Evolutionary conservation across 2,113 vertebrate genomes (phyloP), one percentile per base, ranked within the genome.

Genomic region (Lutjanus erythropterus): DNA sequence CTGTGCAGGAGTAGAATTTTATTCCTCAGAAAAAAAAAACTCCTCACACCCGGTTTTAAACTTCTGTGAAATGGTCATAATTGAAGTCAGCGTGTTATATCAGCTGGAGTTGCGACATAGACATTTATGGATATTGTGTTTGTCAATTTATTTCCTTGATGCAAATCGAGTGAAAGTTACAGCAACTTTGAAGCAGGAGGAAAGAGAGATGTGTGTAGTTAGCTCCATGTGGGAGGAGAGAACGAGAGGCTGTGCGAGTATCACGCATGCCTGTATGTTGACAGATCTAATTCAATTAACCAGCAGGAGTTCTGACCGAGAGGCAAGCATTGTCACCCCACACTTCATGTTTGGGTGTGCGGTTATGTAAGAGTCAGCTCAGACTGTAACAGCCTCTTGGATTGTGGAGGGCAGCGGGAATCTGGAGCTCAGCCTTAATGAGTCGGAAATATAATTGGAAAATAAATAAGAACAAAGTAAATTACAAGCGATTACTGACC

Each of bases 201-300:
- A 31, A 21, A 41, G 52, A 77, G 21, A 39, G 47, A 60, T 1
- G 1, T 39, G 23, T 27, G 25, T 23, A 18, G 19, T 46, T 29
- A 59, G 35, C 12, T 27, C 9, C 4, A 44, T 37, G 52, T n/a
- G 19, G 27, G 55, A 27, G 49, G 31, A 60, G 31, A 27, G n/a
- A 52, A 64, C 16, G 16, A 18, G 23, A 18, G 4, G 3, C 46
- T 71, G 37, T n/a, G 9, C 55, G 44, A 55, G 27, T 25, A 23
- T 60, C 10, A 46, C 39, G 27, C 37, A 23, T 47, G 50, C 39
- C 31, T 75, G 21, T 58, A 71, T 71, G 37, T 73, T 62, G 74
- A 77, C 50, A 39, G 58, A 39, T 72, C 64, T 71, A 62, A 81
- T 83, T 77, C 46, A 84, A 64, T 86, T 69, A 85, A 76, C 46